Percentiles rank a stretch among this genome's conserved stretches.
Conservation (phyloP, 2,888 invertebrate species). For the Spilarctia lutea region DNA sequence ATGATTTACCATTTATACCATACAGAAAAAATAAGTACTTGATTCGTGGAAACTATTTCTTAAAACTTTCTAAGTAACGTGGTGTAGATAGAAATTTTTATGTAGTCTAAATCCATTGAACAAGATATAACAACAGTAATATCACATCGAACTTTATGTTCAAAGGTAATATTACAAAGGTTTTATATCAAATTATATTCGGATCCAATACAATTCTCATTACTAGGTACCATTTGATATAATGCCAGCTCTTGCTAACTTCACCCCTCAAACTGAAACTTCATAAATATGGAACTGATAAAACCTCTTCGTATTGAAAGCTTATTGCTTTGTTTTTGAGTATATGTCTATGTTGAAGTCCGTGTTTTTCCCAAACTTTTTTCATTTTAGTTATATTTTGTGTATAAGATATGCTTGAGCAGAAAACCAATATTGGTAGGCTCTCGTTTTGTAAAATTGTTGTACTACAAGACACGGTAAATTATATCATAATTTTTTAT, state of each 20-base stretch:
- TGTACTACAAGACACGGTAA: background rate
- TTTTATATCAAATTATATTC: constrained; percentile 19
- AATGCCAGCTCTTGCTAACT: constrained; percentile 26
- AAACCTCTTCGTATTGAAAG: constrained; percentile 25
- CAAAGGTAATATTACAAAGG: constrained; percentile 10
- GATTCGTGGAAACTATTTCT: background rate
- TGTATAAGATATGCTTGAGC: background rate
- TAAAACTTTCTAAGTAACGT: background rate
- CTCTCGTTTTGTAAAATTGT: background rate
- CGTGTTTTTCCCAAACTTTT: constrained; percentile 11
- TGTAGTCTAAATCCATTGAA: background rate
- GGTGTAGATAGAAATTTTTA: background rate
- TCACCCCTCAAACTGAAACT: constrained; percentile 32
- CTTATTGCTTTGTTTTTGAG: constrained; percentile 26
- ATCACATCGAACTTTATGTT: constrained; percentile 21
- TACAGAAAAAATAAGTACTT: background rate
- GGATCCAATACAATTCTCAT: background rate
- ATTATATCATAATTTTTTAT: background rate
- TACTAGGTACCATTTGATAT: constrained; percentile 23
- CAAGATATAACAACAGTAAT: constrained; percentile 26
- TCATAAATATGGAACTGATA: constrained; percentile 33
- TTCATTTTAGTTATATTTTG: background rate
- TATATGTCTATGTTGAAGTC: constrained; percentile 7
- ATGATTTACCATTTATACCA: too few relatives aligned
- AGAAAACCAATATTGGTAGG: background rate